A percentile compares a stretch with the other conserved stretches of the same genome.
phyloP scores from a whole-genome alignment of 2,888 invertebrate genomes.

The Acleris emargana region DNA sequence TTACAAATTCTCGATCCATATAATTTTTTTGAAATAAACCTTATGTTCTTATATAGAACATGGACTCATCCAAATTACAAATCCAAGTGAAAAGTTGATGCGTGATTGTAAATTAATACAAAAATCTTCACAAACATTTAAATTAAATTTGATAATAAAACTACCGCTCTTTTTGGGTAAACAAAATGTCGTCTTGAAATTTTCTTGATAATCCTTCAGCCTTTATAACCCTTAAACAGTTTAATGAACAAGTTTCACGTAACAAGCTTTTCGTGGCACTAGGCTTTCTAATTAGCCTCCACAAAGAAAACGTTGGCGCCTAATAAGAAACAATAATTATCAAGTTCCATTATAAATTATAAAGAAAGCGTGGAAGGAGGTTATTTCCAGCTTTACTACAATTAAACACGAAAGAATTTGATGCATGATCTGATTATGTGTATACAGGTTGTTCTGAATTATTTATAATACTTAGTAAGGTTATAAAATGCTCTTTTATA shows the following conservation, averaged over 20 bases:
- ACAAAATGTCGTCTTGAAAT: no score
- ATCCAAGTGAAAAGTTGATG: no score
- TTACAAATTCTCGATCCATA: no score
- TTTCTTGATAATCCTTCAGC: no score
- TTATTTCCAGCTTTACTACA: conserved; percentile 13
- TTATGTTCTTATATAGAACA: no score
- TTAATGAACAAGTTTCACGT: background rate
- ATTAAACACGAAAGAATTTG: conserved; percentile 14
- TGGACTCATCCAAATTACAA: no score
- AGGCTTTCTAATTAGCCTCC: background rate
- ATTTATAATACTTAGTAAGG: background rate
- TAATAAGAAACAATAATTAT: conserved; percentile 24
- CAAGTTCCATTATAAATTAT: conserved; percentile 9
- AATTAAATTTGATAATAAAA: no score
- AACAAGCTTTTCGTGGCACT: conserved; percentile 6
- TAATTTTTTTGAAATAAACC: no score
- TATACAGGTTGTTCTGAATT: background rate
- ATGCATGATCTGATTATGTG: background rate
- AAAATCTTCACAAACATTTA: no score
- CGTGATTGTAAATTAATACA: no score
- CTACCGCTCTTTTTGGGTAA: no score
- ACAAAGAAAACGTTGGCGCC: conserved; percentile 19
- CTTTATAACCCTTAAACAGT: background rate
- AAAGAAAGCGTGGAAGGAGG: conserved; percentile 19
- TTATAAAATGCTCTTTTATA: no score